Conservation (phyloP, 2,888 invertebrate genomes). For the Cheilosia urbana region DNA sequence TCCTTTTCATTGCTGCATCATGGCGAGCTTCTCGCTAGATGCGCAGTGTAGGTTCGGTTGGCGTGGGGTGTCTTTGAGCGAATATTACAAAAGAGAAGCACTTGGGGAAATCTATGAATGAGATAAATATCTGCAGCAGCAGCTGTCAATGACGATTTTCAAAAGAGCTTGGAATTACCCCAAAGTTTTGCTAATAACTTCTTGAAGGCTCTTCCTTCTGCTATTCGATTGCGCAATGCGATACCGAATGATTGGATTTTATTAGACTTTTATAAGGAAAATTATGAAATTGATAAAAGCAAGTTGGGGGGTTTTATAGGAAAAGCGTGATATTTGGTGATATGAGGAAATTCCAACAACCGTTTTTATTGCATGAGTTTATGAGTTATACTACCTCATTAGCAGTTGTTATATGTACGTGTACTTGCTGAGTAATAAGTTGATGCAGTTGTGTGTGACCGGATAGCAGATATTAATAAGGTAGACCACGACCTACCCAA, state of each 20-base stretch:
- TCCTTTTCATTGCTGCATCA: neutral
- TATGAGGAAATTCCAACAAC: constrained; percentile 22
- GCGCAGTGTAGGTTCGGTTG: neutral
- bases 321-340: constrained; percentile 34
- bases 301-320: constrained; percentile 6
- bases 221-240: constrained; percentile 46
- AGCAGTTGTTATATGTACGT: no score
- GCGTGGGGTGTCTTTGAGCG: neutral
- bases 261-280: constrained; percentile 11
- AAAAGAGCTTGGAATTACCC: constrained; percentile 18
- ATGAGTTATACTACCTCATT: constrained; percentile 3
- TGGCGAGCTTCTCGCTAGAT: neutral
- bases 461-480: no score
- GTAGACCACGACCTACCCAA: no score
- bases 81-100: constrained; percentile 3
- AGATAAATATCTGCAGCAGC: constrained; percentile 64
- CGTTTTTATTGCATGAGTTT: neutral
- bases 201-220: constrained; percentile 33
- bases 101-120: constrained; percentile 49
- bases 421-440: no score
- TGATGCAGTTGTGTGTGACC: no score
- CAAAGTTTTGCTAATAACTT: constrained; percentile 68
- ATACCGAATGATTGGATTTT: constrained; percentile 14
- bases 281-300: constrained; percentile 57
- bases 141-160: constrained; percentile 55